Evolutionary conservation across 2,888 invertebrate genomes (phyloP).

Genomic region (Hemicrepidius hirtus): DNA sequence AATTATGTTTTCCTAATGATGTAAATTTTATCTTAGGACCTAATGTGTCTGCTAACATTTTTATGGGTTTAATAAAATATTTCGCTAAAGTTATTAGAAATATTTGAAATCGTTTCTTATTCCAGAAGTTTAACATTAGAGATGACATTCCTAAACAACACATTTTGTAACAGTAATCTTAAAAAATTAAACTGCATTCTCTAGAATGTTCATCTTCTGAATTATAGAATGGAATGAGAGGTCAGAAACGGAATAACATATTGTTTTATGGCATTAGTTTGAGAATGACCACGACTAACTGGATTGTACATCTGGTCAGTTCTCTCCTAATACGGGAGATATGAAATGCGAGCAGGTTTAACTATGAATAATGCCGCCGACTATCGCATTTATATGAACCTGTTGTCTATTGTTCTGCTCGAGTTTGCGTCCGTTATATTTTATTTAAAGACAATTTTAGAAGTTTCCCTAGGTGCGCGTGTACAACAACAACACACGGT

Average conservation of each 20-base stretch:
- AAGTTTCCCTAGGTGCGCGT: slow-evolving; percentile 27
- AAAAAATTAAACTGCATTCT: no score
- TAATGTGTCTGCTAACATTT: no score
- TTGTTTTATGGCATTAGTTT: slow-evolving; percentile 53
- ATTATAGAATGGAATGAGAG: slow-evolving; percentile 28
- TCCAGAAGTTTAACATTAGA: no score
- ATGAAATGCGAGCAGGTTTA: slow-evolving; percentile 62
- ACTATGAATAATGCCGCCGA: slow-evolving; percentile 59
- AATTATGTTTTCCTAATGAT: no score
- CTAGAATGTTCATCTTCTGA: no score
- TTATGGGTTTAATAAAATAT: no score
- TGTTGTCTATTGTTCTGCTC: slow-evolving; percentile 56
- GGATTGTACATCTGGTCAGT: slow-evolving; percentile 62
- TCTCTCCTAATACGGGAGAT: slow-evolving; percentile 65
- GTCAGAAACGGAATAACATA: slow-evolving; percentile 45
- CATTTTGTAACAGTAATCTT: no score
- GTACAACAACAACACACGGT: slow-evolving; percentile 38
- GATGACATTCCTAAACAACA: no score
- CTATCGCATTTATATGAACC: slow-evolving; percentile 57
- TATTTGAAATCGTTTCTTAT: no score
- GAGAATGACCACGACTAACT: slow-evolving; percentile 54
- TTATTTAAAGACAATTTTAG: slow-evolving; percentile 44
- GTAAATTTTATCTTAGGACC: no score
- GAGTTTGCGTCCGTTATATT: slow-evolving; percentile 43
- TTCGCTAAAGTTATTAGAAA: no score